Evolutionary conservation across 2,888 invertebrate genomes (phyloP).

Genomic region (Tetramorium bicarinatum): DNA sequence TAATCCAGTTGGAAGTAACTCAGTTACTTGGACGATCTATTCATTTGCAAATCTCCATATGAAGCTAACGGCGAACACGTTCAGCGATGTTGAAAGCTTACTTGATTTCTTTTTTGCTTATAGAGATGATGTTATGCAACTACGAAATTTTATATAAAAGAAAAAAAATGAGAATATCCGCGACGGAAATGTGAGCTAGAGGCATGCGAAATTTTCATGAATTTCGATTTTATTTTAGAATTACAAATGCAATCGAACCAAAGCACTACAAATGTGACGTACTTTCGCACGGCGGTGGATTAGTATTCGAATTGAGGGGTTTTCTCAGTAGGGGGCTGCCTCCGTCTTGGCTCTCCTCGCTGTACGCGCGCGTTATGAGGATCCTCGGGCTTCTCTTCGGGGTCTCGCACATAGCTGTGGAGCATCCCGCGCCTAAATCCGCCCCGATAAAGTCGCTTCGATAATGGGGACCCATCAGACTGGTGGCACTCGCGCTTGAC

Average conservation of each 20-base stretch:
- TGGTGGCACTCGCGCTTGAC: slow-evolving; percentile 88
- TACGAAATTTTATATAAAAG: not conserved
- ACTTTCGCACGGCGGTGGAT: slow-evolving; percentile 81
- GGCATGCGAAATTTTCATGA: not conserved
- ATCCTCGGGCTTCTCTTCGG: slow-evolving; percentile 90
- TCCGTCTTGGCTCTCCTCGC: slow-evolving; percentile 90
- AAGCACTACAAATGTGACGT: slow-evolving; percentile 58
- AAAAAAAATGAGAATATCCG: not conserved
- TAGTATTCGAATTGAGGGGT: slow-evolving; percentile 64
- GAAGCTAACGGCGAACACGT: not conserved
- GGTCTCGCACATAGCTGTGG: slow-evolving; percentile 72
- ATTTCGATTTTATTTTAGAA: not conserved
- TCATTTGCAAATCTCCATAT: slow-evolving; percentile 22
- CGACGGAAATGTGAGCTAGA: not conserved
- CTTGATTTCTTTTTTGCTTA: not conserved
- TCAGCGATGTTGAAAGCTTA: not conserved
- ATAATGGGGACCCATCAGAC: slow-evolving; percentile 86
- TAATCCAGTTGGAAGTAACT: slow-evolving; percentile 8
- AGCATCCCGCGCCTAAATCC: slow-evolving; percentile 69
- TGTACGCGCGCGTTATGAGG: slow-evolving; percentile 91
- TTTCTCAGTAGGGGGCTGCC: slow-evolving; percentile 80
- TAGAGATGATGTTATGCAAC: not conserved
- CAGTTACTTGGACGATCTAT: slow-evolving; percentile 21
- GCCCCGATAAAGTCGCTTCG: slow-evolving; percentile 77
- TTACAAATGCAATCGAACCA: slow-evolving; percentile 14